Evolutionary conservation across 2,797 vertebrate genomes (phyloP).

Genomic region (Acanthurus leucopareius): DNA sequence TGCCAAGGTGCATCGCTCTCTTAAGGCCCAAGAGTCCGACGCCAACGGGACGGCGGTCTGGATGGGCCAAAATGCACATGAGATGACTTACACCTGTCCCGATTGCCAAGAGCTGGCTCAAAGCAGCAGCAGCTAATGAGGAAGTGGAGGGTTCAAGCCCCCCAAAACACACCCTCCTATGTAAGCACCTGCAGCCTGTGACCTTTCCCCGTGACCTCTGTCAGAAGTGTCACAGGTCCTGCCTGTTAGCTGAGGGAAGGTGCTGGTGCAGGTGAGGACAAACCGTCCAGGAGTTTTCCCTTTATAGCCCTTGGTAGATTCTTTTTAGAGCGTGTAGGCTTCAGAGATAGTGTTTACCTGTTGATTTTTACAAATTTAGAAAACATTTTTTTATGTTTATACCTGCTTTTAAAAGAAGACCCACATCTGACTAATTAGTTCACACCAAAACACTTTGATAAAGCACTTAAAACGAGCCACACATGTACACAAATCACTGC

Average conservation of each 20-base stretch:
- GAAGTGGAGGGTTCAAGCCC: constrained; percentile 44
- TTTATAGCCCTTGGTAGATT: constrained; percentile 8
- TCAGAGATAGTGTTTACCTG: background rate
- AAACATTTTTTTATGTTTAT: background rate
- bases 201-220: constrained; percentile 58
- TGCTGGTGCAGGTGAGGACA: constrained; percentile 76
- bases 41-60: constrained; percentile 78
- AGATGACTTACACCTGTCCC: constrained; percentile 86
- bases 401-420: constrained; percentile 11
- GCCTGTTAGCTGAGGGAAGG: constrained; percentile 64
- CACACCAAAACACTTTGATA: background rate
- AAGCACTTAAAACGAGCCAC: background rate
- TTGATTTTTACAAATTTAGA: background rate
- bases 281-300: background rate
- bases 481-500: background rate
- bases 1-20: constrained; percentile 76
- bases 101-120: constrained; percentile 83
- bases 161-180: constrained; percentile 32
- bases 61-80: constrained; percentile 80
- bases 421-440: background rate
- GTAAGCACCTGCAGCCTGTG: constrained; percentile 53
- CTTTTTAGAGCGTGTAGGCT: background rate
- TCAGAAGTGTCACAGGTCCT: constrained; percentile 63
- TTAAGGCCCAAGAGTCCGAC: constrained; percentile 78
- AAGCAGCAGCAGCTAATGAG: constrained; percentile 73